Base-by-base conservation (phyloP, 2,797 vertebrate genomes). In the Mycteria americana region DNA sequence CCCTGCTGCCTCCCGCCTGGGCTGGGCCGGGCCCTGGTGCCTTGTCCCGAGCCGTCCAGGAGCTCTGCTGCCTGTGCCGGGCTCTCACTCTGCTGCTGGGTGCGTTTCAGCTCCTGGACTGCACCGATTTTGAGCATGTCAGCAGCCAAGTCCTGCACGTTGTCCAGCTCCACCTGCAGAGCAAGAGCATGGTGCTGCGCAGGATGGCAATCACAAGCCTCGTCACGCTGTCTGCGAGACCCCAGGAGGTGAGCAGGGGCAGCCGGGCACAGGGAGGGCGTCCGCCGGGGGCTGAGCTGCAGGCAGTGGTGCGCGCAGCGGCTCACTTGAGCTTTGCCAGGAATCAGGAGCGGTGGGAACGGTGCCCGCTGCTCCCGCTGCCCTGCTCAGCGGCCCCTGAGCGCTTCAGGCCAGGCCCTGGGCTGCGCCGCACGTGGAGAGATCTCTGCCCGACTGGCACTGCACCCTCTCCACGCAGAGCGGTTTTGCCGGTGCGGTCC, bases 121-220 rank as follows among this genome's bases (percentile, higher is more conserved):
- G 7, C 27, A 16, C 7, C 2, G 4, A 28, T 30, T n/a, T 18
- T 1, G 24, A n/a, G 19, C 5, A 7, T 0, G 11, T 4, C 33
- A 2, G 4, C 0, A 11, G 2, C 14, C 3, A 3, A 5, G 7
- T 57, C 33, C 54, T 35, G 33, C 0, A 2, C 13, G 2, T 65
- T 21, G 33, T 79, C 33, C 41, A 5, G 21, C 4, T 6, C 23
- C 54, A 69, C 35, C 53, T 69, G 23, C 8, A 4, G 11, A 82
- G 45, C 18, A 2, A 82, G 54, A 41, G 11, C 30, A 7, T 9
- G 54, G 11, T 50, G 45, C 54, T 41, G 65, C 43, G 23, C 43
- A 17, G 54, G 53, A 37, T 59, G 78, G 53, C 24, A 8, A 18
- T 28, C 14, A 9, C 2, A 11, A 17, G 24, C 78, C 45, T 81